These are phyloP conservation scores for Ceratitis capitata DNA, from an alignment of 1,140 invertebrate genomes.

Conservation along the genomic window DNA sequence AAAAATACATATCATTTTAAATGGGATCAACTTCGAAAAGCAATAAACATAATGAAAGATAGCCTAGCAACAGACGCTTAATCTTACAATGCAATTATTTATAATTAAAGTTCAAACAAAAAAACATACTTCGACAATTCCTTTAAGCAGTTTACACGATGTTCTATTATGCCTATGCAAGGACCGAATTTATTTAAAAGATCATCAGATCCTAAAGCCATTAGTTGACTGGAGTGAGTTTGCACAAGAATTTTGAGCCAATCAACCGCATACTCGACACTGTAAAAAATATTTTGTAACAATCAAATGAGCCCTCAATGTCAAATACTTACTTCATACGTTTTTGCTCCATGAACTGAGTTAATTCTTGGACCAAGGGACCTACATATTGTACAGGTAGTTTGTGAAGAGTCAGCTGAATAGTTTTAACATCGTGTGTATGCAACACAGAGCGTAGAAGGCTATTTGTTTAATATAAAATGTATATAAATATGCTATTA, in stretches of 20 bases:
- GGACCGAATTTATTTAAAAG: conserved; percentile 67
- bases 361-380: conserved; percentile 73
- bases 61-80: no score
- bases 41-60: no score
- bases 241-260: conserved; percentile 73
- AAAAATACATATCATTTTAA: conserved; percentile 43
- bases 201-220: conserved; percentile 63
- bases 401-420: conserved; percentile 71
- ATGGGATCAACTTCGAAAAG: not conserved
- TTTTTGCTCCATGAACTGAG: conserved; percentile 71
- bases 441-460: conserved; percentile 71
- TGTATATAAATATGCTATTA: not conserved
- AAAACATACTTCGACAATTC: conserved; percentile 50
- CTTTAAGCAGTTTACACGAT: conserved; percentile 68
- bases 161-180: conserved; percentile 71
- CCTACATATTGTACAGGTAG: conserved; percentile 72
- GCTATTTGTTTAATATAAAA: no score
- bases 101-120: not conserved
- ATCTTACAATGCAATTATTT: no score
- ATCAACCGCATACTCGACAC: conserved; percentile 69
- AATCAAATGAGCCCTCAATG: not conserved
- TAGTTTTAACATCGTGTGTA: conserved; percentile 69
- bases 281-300: conserved; percentile 60
- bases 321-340: conserved; percentile 68
- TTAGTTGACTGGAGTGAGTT: conserved; percentile 72